These are phyloP conservation scores for Sciurus carolinensis DNA, from an alignment of 2,797 vertebrate species.

Conservation along the genomic window DNA sequence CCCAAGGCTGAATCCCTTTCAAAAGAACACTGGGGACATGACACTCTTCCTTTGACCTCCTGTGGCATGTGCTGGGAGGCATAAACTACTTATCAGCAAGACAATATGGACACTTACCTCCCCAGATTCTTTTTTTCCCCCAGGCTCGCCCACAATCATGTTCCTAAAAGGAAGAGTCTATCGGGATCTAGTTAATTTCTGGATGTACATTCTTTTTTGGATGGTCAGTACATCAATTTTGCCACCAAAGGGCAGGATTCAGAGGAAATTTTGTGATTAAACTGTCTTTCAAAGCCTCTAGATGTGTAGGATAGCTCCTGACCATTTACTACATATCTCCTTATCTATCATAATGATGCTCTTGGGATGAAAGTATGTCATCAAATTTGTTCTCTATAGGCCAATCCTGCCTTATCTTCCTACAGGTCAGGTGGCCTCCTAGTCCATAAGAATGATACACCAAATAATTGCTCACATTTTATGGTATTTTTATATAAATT, in stretches of 20 bases:
- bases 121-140: constrained; percentile 54
- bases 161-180: constrained; percentile 72
- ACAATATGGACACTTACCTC: constrained; percentile 68
- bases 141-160: constrained; percentile 69
- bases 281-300: constrained; percentile 39
- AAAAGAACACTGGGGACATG: constrained; percentile 26
- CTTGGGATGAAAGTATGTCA: not conserved
- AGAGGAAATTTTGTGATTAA: constrained; percentile 68
- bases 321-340: constrained; percentile 24
- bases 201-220: constrained; percentile 8
- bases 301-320: not conserved
- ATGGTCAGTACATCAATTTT: constrained; percentile 53
- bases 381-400: constrained; percentile 36
- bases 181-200: constrained; percentile 54
- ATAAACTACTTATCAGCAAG: constrained; percentile 58
- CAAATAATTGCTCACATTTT: constrained; percentile 71
- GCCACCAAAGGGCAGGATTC: constrained; percentile 61
- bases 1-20: constrained; percentile 33
- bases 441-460: constrained; percentile 59
- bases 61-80: constrained; percentile 25
- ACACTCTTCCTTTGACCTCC: constrained; percentile 32
- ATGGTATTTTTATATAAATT: not conserved
- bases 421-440: constrained; percentile 33
- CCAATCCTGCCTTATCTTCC: not conserved
- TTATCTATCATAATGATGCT: constrained; percentile 14